Base-by-base conservation (phyloP, 2,797 vertebrate genomes). In the Tamandua tetradactyla region DNA sequence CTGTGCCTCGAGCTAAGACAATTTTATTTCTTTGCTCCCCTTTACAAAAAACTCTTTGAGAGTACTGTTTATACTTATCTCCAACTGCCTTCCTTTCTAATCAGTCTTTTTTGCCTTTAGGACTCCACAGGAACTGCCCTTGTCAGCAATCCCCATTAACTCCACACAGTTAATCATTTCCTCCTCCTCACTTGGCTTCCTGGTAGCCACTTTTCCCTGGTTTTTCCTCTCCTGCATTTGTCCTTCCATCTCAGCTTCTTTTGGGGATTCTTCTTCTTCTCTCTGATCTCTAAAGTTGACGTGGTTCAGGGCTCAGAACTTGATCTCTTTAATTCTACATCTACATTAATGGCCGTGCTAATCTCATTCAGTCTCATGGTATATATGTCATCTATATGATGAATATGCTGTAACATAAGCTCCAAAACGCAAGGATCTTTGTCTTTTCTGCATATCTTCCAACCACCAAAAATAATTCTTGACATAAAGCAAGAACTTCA, bases 401-500 rank as follows among this genome's bases (percentile, higher is more conserved):
- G 42, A 74, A 30, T 57, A 25, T 22, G 30, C 6, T 75, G 4
- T 7, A 86, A 81, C 40, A 72, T 27, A 76, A 74, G 7, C n/a
- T 87, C 35, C 59, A 76, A 12, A 72, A 84, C 32, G 55, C 30
- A 93, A 27, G 30, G 17, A 85, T 59, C 47, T 74, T 62, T 71
- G 12, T 82, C 22, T 80, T 71, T 79, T 92, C 14, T 72, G 40
- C 37, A 75, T 27, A 42, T 22, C 69, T n/a, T 89, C 47, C 55
- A 86, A 55, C 12, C 44, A 89, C 20, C 32, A 64, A 74, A 66
- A 78, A 42, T 10, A 79, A 42, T 22, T n/a, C 3, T 13, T 79
- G 49, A 95, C 5, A 83, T n/a, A 81, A 94, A 90, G 18, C 22
- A 89, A 23, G 10, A 3, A 93, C 80, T n/a, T 95, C 44, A 81